Evolutionary conservation across 2,888 invertebrate species (phyloP).

Genomic region (Watsonalla binaria): DNA sequence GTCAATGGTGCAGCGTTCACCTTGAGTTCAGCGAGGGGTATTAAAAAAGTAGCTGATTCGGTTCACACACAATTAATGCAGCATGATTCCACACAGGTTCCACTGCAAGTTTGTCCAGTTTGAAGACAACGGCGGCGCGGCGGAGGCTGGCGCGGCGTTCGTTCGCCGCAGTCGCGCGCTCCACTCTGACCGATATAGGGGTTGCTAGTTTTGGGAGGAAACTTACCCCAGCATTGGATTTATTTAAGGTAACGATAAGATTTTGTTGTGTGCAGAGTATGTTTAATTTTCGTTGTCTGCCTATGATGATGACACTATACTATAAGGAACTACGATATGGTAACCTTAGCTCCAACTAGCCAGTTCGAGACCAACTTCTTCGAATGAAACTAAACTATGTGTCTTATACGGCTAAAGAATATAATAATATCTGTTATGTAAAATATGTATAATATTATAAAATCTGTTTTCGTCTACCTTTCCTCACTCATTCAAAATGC

Average conservation of each 20-base stretch:
- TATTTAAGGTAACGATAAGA: neutral
- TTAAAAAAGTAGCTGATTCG: conserved; percentile 18
- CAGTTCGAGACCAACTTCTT: too few relatives aligned
- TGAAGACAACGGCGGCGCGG: conserved; percentile 28
- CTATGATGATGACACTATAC: too few relatives aligned
- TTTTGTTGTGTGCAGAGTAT: too few relatives aligned
- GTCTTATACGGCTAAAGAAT: too few relatives aligned
- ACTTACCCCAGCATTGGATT: neutral
- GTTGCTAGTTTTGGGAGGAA: conserved; percentile 23
- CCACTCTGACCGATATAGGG: conserved; percentile 48
- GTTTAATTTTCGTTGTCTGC: too few relatives aligned
- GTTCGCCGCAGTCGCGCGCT: conserved; percentile 65
- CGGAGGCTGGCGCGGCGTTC: conserved; percentile 58
- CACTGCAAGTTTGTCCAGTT: conserved; percentile 34
- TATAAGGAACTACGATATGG: too few relatives aligned
- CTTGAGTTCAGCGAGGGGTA: conserved; percentile 9
- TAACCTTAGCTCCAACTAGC: too few relatives aligned
- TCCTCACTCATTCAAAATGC: too few relatives aligned
- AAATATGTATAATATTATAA: too few relatives aligned
- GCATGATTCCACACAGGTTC: conserved; percentile 55
- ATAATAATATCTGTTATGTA: too few relatives aligned
- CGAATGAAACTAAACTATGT: too few relatives aligned
- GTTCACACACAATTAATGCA: conserved; percentile 42
- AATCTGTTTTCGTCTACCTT: too few relatives aligned
- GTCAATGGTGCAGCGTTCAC: conserved; percentile 39